These are phyloP conservation scores for Sarcophilus harrisii DNA, from an alignment of 2,797 vertebrate species.

Conservation along the genomic window DNA sequence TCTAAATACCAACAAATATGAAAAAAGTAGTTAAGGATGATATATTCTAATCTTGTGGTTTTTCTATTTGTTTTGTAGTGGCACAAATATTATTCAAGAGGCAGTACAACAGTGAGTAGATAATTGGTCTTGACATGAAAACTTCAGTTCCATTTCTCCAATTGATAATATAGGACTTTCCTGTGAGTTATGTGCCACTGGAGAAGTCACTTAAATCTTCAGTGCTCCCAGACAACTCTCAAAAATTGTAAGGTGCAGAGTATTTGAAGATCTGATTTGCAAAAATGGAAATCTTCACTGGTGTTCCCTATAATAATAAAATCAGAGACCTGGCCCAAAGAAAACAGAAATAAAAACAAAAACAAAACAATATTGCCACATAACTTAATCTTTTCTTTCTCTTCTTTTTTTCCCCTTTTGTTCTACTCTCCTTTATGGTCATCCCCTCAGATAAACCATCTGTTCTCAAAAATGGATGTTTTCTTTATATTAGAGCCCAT, in stretches of 20 bases:
- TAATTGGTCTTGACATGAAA: neutral
- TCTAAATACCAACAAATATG: neutral
- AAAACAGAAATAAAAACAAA: neutral
- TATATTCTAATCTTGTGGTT: neutral
- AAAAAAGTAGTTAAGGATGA: neutral
- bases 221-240: neutral
- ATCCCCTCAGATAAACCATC: neutral
- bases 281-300: neutral
- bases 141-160: neutral
- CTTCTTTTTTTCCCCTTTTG: no score
- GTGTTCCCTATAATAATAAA: neutral
- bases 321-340: neutral
- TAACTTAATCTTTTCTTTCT: no score
- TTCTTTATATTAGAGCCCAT: neutral
- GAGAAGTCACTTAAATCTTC: neutral
- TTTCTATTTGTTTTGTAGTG: neutral
- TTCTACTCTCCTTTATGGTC: neutral
- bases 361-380: neutral
- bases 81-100: neutral
- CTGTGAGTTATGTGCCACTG: neutral
- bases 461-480: neutral
- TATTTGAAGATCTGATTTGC: neutral
- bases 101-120: neutral
- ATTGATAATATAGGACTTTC: neutral
- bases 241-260: neutral